phyloP scores from a whole-genome alignment of 2,113 vertebrate species.

The Isurus oxyrinchus region DNA sequence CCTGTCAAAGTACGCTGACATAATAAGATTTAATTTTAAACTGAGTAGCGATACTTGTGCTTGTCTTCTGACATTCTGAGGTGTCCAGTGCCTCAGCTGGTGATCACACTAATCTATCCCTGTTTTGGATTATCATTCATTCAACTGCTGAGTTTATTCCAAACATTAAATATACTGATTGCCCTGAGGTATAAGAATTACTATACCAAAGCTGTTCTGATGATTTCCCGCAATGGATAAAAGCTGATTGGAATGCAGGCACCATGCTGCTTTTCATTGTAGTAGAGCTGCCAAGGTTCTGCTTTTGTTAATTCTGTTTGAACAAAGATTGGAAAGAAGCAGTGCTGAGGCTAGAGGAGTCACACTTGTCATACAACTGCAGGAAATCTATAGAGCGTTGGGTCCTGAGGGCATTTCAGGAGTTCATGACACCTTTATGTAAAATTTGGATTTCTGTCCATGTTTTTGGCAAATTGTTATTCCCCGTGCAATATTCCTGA shows the following conservation, averaged over 20 bases:
- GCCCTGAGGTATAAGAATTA: not conserved
- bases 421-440: not conserved
- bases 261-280: not conserved
- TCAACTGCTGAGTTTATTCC: not conserved
- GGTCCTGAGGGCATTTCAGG: not conserved
- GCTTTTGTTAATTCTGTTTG: not conserved
- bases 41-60: too few relatives aligned
- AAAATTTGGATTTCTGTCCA: not conserved
- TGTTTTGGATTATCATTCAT: not conserved
- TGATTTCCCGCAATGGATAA: not conserved
- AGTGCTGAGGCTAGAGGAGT: not conserved
- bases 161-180: not conserved
- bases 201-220: not conserved
- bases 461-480: not conserved
- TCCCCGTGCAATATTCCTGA: not conserved
- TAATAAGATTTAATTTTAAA: too few relatives aligned
- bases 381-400: not conserved
- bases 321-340: not conserved
- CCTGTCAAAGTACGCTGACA: too few relatives aligned
- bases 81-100: not conserved
- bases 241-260: not conserved
- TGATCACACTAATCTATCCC: not conserved
- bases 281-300: not conserved
- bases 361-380: not conserved
- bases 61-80: not conserved